Base-by-base conservation (phyloP, 2,113 vertebrate genomes). In the Nerophis ophidion region DNA sequence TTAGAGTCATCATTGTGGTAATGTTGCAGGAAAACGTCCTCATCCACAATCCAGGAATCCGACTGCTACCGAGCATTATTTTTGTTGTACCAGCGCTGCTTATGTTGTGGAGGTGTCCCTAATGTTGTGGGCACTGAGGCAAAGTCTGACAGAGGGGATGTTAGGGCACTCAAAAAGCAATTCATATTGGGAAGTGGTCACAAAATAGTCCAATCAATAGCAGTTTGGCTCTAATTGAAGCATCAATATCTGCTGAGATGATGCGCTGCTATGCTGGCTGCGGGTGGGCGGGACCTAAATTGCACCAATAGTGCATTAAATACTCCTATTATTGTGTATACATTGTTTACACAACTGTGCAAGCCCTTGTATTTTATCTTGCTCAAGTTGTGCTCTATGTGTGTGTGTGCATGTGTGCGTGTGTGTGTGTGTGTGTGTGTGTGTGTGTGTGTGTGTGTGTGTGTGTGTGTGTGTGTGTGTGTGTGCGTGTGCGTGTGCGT, bases 361-460 rank as follows among this genome's bases (percentile, higher is more conserved):
- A 12, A 67, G 71, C 40, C 52, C 67, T 76, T 76, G 72, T 75
- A 77, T 62, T 70, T 70, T 60, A 54, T 67, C 57, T 66, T 69
- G 70, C 70, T 76, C 71, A 67, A 72, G 56, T 49, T 75, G 66
- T 55, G 34, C 78, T 85, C 85, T 77, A 72, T 81, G 81, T 84
- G 83, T 79, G 9, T 42, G 7, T 7, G 40, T 42, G 40, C n/a
- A n/a, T n/a, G n/a, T n/a, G n/a, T n/a, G n/a, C n/a, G 81, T 84
- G 83, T 79, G 10, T 42, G 7, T 11, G 40, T 42, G 40, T 81
- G 81, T 83, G 83, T 79, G 10, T 42, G 7, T 11, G 40, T 42
- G 40, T 81, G 81, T 84, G 83, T 79, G 10, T 42, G 7, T 11
- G 40, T 42, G 40, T 81, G 81, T 84, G 83, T 79, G 10, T 42